Percentiles rank a stretch among this genome's conserved stretches.
These are phyloP conservation scores for Amblyjoppa proteus DNA, from an alignment of 2,888 invertebrate species.

Conservation along the genomic window DNA sequence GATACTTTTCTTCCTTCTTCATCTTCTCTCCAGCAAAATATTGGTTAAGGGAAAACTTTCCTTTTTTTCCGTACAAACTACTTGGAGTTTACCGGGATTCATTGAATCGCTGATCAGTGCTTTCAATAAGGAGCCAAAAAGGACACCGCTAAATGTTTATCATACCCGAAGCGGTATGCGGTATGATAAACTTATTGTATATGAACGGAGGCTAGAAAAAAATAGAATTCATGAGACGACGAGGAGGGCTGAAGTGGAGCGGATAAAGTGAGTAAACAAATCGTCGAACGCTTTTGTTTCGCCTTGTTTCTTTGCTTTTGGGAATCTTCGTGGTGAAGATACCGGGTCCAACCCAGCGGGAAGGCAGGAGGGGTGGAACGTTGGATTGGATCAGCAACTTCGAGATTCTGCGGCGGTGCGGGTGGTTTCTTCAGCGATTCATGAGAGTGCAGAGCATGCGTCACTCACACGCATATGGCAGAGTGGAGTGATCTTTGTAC, in stretches of 20 bases:
- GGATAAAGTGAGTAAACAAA: slow-evolving; percentile 47
- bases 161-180: not conserved
- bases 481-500: slow-evolving; percentile 20
- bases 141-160: not conserved
- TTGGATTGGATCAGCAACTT: slow-evolving; percentile 38
- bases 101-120: slow-evolving; percentile 28
- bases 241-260: slow-evolving; percentile 8
- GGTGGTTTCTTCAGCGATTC: slow-evolving; percentile 46
- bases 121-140: slow-evolving; percentile 7
- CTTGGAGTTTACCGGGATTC: not conserved
- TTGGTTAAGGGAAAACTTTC: slow-evolving; percentile 18
- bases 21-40: slow-evolving; percentile 4
- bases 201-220: slow-evolving; percentile 14
- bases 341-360: not conserved
- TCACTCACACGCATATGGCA: slow-evolving; percentile 17
- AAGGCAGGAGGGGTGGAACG: slow-evolving; percentile 11
- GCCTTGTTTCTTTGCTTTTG: slow-evolving; percentile 40
- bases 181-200: not conserved
- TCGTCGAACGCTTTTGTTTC: slow-evolving; percentile 46
- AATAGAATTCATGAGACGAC: slow-evolving; percentile 41
- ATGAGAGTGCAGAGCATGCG: slow-evolving; percentile 14
- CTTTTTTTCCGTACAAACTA: not conserved
- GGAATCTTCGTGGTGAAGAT: slow-evolving; percentile 40
- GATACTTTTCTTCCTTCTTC: slow-evolving; percentile 16
- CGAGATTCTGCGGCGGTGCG: slow-evolving; percentile 6